These are phyloP conservation scores for Caenorhabditis afra DNA, from an alignment of 2,888 invertebrate genomes.

Conservation along the genomic window DNA sequence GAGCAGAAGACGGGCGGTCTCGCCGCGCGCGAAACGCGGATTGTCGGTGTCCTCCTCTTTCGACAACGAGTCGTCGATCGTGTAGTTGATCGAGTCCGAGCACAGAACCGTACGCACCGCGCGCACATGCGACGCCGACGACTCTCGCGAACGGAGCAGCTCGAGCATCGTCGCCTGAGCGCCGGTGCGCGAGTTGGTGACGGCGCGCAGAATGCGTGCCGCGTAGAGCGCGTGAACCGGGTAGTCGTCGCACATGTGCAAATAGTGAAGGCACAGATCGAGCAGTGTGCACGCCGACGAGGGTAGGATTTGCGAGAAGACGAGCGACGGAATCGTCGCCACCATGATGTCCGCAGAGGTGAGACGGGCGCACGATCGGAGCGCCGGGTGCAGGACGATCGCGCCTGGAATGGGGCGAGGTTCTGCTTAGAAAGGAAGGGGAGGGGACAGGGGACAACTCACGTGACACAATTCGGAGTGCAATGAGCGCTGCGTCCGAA, in stretches of 20 bases:
- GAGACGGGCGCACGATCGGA: conserved; percentile 68
- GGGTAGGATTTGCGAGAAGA: conserved; percentile 69
- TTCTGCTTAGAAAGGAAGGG: neutral
- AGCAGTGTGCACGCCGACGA: conserved; percentile 57
- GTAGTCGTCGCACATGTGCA: conserved; percentile 66
- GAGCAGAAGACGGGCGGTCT: conserved; percentile 72
- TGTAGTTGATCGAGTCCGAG: conserved; percentile 51
- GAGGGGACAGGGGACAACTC: neutral
- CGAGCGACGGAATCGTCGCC: conserved; percentile 70
- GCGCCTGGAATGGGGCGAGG: conserved; percentile 49
- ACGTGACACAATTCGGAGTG: conserved; percentile 55
- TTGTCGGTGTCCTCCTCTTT: conserved; percentile 56
- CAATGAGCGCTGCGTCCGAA: conserved; percentile 62
- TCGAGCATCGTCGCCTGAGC: conserved; percentile 65
- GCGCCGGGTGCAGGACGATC: conserved; percentile 64
- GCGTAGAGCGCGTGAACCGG: conserved; percentile 70
- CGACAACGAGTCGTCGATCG: conserved; percentile 52
- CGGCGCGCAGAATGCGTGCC: conserved; percentile 71
- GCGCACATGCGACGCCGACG: conserved; percentile 34
- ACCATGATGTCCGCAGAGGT: conserved; percentile 71
- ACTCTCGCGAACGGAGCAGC: conserved; percentile 44
- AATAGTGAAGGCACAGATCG: conserved; percentile 65
- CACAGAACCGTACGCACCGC: conserved; percentile 54
- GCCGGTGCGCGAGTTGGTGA: conserved; percentile 63
- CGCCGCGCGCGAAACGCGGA: conserved; percentile 65